These are phyloP conservation scores for Phenganax subtilis DNA, from an alignment of 92 coral and sea anemone species.

Conservation along the genomic window DNA sequence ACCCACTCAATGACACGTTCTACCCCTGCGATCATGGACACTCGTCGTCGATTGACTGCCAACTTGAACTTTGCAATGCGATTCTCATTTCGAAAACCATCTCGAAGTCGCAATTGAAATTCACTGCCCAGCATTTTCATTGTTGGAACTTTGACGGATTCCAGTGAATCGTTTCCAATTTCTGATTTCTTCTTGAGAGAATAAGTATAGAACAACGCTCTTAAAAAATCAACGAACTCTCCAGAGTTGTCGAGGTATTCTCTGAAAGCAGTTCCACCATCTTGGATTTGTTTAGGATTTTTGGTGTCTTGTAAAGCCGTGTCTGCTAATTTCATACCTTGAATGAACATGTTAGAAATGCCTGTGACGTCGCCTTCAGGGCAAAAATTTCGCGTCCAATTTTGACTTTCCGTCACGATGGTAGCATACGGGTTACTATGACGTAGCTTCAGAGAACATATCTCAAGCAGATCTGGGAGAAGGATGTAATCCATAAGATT, in stretches of 20 bases:
- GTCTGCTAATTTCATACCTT: background rate
- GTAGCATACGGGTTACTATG: slow-evolving; percentile 42
- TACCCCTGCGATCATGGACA: slow-evolving; percentile 34
- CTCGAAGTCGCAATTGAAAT: slow-evolving; percentile 52
- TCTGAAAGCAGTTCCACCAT: slow-evolving; percentile 8
- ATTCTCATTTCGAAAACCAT: slow-evolving; percentile 48
- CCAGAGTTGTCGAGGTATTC: slow-evolving; percentile 52
- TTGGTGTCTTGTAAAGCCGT: background rate
- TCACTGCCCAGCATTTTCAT: slow-evolving; percentile 45
- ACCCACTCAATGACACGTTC: slow-evolving; percentile 42
- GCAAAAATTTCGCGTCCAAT: slow-evolving; percentile 27
- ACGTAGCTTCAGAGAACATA: slow-evolving; percentile 47
- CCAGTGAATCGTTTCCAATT: background rate
- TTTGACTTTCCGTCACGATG: slow-evolving; percentile 48
- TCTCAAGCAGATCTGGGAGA: slow-evolving; percentile 41
- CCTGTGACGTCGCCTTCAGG: background rate
- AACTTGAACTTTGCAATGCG: slow-evolving; percentile 8
- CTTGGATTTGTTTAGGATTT: background rate
- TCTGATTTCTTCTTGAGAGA: background rate
- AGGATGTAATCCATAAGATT: slow-evolving; percentile 59
- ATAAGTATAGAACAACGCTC: slow-evolving; percentile 50
- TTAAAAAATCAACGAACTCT: slow-evolving; percentile 50
- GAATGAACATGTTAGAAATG: background rate
- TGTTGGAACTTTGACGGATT: slow-evolving; percentile 20
- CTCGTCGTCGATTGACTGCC: slow-evolving; percentile 38